A percentile compares a stretch with the other conserved stretches of the same genome.
Evolutionary conservation across 2,113 vertebrate genomes (phyloP).

Genomic region (Macrotus californicus): DNA sequence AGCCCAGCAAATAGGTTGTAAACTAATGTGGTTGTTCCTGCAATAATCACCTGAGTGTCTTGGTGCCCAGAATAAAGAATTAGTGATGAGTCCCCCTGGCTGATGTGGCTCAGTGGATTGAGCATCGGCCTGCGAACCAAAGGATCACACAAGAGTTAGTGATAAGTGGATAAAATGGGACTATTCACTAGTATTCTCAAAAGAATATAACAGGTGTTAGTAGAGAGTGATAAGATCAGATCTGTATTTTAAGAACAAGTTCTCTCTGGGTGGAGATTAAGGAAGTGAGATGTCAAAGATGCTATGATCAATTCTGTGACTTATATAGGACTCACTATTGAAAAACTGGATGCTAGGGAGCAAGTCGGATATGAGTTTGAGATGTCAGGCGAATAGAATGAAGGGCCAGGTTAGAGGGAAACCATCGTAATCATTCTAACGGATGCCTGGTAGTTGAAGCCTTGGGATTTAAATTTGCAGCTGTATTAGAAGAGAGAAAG

Average conservation of each 20-base stretch:
- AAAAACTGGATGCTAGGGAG: background rate
- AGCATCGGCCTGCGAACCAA: no score
- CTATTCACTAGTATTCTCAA: background rate
- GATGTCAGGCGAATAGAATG: background rate
- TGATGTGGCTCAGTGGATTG: no score
- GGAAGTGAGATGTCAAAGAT: background rate
- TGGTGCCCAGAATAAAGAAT: background rate
- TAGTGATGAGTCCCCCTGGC: background rate
- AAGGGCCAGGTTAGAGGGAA: background rate
- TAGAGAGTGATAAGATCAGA: background rate
- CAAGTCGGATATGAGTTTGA: background rate
- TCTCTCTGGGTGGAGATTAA: background rate
- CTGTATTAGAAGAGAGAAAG: background rate
- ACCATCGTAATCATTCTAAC: background rate
- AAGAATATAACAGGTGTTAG: background rate
- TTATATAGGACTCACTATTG: accelerated
- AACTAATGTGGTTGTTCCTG: background rate
- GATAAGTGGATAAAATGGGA: background rate
- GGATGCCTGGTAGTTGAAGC: background rate
- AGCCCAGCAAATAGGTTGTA: background rate
- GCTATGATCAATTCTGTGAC: background rate
- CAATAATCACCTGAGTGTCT: background rate
- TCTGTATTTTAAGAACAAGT: background rate
- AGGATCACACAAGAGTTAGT: background rate
- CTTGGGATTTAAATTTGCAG: background rate